These are phyloP conservation scores for Hirundo rustica DNA, from an alignment of 2,797 vertebrate species.

Conservation along the genomic window DNA sequence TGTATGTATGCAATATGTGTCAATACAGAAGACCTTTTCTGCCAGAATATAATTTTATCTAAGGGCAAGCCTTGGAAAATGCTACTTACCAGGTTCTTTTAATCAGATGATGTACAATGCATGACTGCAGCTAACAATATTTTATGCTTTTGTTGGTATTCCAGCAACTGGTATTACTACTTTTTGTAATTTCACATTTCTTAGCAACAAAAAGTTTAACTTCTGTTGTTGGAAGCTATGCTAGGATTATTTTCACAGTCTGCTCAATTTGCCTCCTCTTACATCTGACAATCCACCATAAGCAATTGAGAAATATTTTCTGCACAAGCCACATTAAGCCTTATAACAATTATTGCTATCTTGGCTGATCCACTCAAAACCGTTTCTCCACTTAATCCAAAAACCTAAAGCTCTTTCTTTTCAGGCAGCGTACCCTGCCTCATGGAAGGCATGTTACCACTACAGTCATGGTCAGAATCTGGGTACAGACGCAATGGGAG, in stretches of 20 bases:
- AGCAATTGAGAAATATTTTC: constrained; percentile 50
- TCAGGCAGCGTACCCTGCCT: neutral
- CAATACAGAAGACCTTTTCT: constrained; percentile 29
- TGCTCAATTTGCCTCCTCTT: constrained; percentile 47
- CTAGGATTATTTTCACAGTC: constrained; percentile 58
- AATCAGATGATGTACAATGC: neutral
- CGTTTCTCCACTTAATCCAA: constrained; percentile 9
- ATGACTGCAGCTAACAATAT: neutral
- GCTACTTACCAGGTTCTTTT: constrained; percentile 7
- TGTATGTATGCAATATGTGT: neutral
- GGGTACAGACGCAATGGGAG: neutral
- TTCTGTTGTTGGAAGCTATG: constrained; percentile 49
- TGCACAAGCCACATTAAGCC: constrained; percentile 48
- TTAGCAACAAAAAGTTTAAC: constrained; percentile 56
- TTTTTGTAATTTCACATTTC: constrained; percentile 44
- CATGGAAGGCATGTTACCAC: neutral
- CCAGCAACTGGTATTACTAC: neutral
- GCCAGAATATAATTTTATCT: neutral
- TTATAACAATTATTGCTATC: constrained; percentile 40
- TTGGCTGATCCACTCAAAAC: constrained; percentile 51
- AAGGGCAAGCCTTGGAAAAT: neutral
- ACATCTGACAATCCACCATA: constrained; percentile 50
- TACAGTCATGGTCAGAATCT: neutral
- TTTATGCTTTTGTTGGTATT: constrained; percentile 24
- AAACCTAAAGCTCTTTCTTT: constrained; percentile 14